phyloP scores from a whole-genome alignment of 2,888 invertebrate genomes.

The Corbicula japonica region DNA sequence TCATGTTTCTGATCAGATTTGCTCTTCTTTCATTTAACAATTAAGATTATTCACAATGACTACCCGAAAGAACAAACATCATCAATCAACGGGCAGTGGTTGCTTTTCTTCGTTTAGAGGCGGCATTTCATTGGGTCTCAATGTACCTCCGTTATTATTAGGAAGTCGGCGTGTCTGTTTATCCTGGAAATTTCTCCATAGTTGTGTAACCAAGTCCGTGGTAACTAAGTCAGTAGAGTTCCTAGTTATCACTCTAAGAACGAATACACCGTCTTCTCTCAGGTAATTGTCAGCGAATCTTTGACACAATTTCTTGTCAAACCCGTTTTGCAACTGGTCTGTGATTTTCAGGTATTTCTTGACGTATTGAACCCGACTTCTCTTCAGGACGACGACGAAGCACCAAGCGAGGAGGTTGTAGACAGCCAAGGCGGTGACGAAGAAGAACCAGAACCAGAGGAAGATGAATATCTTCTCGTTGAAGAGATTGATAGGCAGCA shows the following conservation, averaged over 20 bases:
- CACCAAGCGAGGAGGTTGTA: slow-evolving; percentile 76
- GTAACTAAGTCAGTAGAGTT: slow-evolving; percentile 82
- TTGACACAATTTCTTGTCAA: slow-evolving; percentile 75
- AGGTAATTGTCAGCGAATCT: slow-evolving; percentile 80
- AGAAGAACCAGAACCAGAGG: slow-evolving; percentile 82
- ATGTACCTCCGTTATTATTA: slow-evolving; percentile 62
- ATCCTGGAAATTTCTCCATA: slow-evolving; percentile 79
- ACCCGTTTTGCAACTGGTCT: slow-evolving; percentile 74
- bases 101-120: slow-evolving; percentile 60
- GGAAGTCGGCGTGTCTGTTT: slow-evolving; percentile 67
- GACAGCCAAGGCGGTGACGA: slow-evolving; percentile 72
- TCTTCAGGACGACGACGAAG: slow-evolving; percentile 73
- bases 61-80: too few species aligned
- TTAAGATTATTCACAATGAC: too few species aligned
- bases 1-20: too few species aligned
- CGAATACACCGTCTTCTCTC: slow-evolving; percentile 81
- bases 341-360: slow-evolving; percentile 80
- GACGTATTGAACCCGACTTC: slow-evolving; percentile 73
- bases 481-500: slow-evolving; percentile 82
- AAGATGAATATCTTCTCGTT: slow-evolving; percentile 83
- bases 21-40: too few species aligned
- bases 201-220: slow-evolving; percentile 73
- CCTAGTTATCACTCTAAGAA: slow-evolving; percentile 75
- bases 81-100: slow-evolving; percentile 59
- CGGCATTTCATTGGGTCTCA: slow-evolving; percentile 59